phyloP scores from a whole-genome alignment of 2,797 vertebrate genomes.

The Podarcis lilfordi region DNA sequence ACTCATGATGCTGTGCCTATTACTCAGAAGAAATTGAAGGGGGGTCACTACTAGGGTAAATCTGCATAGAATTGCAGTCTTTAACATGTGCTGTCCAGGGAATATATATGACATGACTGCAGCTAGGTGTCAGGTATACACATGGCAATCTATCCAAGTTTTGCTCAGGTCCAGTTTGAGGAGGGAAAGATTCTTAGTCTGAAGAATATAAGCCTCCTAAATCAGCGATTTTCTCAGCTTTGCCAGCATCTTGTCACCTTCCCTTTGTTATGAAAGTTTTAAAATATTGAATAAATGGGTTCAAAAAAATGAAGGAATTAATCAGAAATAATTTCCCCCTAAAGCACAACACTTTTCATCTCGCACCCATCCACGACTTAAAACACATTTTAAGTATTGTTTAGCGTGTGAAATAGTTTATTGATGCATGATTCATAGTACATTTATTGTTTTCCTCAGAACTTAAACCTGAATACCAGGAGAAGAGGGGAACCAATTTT shows the following conservation, averaged over 20 bases:
- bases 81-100: background rate
- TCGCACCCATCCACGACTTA: background rate
- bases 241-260: background rate
- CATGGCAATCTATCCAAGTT: background rate
- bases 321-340: background rate
- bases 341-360: background rate
- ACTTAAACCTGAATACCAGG: too few relatives aligned
- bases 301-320: background rate
- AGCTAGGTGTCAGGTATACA: background rate
- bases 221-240: conserved; percentile 3
- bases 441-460: too few relatives aligned
- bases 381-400: background rate
- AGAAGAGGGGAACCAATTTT: too few relatives aligned
- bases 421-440: too few relatives aligned
- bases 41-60: background rate
- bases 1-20: background rate
- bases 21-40: background rate
- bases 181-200: background rate
- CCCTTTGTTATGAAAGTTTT: background rate
- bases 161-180: background rate
- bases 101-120: background rate
- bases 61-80: background rate
- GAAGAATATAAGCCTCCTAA: background rate
- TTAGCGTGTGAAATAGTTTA: too few relatives aligned
- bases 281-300: background rate